phyloP scores from a whole-genome alignment of 2,113 vertebrate species.

The Psilopsiagon aymara region DNA sequence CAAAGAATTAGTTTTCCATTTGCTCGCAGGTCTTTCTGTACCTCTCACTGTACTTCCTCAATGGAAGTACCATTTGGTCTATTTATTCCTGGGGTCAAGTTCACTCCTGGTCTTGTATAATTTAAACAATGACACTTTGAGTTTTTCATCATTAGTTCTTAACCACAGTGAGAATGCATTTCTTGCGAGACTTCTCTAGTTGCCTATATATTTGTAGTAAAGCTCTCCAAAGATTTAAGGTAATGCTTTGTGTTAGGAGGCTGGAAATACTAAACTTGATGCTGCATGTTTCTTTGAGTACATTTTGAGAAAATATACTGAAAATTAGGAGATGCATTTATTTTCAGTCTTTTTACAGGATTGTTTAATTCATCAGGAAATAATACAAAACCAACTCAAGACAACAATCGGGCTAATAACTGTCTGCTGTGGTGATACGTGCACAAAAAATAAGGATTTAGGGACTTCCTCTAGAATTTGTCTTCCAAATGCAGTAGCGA shows the following conservation, averaged over 20 bases:
- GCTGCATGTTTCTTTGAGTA: neutral
- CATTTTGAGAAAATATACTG: neutral
- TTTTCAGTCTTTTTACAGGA: neutral
- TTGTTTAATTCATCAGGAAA: neutral
- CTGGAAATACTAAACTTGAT: neutral
- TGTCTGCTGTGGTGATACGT: neutral
- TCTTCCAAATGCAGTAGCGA: neutral
- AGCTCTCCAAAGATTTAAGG: neutral
- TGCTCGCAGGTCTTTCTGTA: neutral
- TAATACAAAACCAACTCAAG: neutral
- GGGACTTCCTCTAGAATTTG: neutral
- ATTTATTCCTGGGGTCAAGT: neutral
- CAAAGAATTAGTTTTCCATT: neutral
- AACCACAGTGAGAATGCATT: neutral
- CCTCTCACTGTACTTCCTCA: neutral
- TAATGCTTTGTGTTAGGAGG: neutral
- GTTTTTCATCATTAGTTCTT: neutral
- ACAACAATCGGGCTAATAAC: neutral
- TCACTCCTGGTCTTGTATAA: neutral
- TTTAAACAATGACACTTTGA: neutral
- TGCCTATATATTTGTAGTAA: neutral
- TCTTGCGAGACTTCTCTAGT: constrained; percentile 1
- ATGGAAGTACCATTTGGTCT: neutral
- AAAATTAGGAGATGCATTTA: neutral
- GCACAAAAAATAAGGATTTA: neutral